Base-by-base conservation (phyloP, 2,113 vertebrate genomes). In the Bubo blakistoni region DNA sequence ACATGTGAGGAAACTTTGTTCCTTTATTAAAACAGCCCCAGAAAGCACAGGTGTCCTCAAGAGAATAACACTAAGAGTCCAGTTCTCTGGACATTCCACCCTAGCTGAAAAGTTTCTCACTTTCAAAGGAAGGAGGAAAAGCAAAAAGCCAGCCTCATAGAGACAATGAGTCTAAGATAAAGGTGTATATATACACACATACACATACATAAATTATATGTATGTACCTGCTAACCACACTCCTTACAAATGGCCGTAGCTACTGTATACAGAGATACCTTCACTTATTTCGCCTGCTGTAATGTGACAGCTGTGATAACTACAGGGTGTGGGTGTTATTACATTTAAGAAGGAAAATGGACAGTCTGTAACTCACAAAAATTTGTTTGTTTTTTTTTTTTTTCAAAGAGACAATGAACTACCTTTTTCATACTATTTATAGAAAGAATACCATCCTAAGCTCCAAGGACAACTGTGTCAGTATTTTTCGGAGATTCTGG, bases 81-180 rank as follows among this genome's bases (percentile, higher is more conserved):
- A 6, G 29, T 0, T 42, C 49, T 25, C 55, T 17, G 15, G 57
- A 65, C 29, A 2, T 9, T 14, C 38, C 4, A 4, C 0, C 0
- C 0, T 5, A 42, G 69, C 55, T 69, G 49, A 6, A 20, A 46
- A 52, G 36, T 6, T 16, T 2, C 65, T 34, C 21, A 2, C 27
- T 29, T 49, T 2, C 24, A 3, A 17, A 24, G 61, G 58, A 7
- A 52, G 46, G 26, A 65, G 42, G 34, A 47, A 47, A 44, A 86
- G 66, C 42, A 61, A 70, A 20, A 47, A 47, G 46, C 19, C 46
- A 47, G 27, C 2, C 16, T 15, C 49, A 12, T 6, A 4, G 38
- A 10, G 38, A 42, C 26, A 15, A 1, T 0, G 5, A 8, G 18
- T 7, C 69, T 1, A 4, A 22, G 32, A 19, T 2, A 51, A 13